phyloP scores from a whole-genome alignment of 2,113 vertebrate genomes.

The Miniopterus natalensis region DNA sequence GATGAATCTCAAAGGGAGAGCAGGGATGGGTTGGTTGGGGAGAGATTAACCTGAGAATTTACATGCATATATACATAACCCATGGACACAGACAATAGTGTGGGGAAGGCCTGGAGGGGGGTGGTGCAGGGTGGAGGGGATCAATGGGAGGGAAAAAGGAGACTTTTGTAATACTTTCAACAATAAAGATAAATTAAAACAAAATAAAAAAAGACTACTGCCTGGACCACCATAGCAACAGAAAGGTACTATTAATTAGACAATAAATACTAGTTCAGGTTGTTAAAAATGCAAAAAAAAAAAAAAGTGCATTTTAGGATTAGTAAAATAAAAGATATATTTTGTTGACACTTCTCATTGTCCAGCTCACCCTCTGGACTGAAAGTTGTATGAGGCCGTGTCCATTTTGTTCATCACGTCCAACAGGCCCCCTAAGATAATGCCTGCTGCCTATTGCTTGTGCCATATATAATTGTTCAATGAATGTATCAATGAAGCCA shows the following conservation, averaged over 20 bases:
- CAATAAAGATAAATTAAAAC: too few species aligned
- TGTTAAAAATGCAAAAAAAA: background rate
- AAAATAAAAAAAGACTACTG: background rate
- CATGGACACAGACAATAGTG: too few species aligned
- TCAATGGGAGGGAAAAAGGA: too few species aligned
- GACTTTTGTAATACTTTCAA: too few species aligned
- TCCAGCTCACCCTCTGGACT: background rate
- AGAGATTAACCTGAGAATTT: too few species aligned
- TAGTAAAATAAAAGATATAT: background rate
- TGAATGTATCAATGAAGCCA: background rate
- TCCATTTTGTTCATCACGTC: background rate
- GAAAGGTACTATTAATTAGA: background rate
- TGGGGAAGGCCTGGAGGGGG: too few species aligned
- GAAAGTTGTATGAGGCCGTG: background rate
- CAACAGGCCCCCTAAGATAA: fast-evolving
- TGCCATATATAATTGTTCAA: background rate
- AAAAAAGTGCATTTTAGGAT: background rate
- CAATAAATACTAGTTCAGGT: background rate
- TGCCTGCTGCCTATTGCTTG: background rate
- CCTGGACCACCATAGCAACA: background rate
- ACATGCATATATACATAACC: too few species aligned
- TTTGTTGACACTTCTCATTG: background rate
- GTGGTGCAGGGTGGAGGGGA: too few species aligned
- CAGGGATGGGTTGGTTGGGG: too few species aligned
- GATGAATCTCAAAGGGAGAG: too few species aligned